Conservation (phyloP, 2,888 invertebrate genomes). For the Nomada ferruginata region DNA sequence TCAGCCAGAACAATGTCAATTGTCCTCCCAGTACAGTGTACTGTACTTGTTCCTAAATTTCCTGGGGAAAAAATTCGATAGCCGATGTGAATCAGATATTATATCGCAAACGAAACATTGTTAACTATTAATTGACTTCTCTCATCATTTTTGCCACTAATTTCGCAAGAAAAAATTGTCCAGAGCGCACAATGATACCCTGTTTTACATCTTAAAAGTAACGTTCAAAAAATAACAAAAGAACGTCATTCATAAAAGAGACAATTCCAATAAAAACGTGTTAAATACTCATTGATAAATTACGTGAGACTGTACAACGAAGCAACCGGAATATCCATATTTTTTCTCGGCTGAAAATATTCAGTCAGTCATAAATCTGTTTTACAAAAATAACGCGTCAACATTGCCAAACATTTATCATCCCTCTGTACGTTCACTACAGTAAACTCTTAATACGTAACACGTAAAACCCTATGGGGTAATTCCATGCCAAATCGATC, state of each 20-base stretch:
- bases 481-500: too few relatives aligned
- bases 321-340: slow-evolving; percentile 20
- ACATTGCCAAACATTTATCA: neutral
- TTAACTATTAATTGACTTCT: slow-evolving; percentile 7
- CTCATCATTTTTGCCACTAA: too few relatives aligned
- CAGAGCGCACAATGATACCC: neutral
- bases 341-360: neutral
- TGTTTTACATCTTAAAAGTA: neutral
- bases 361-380: slow-evolving; percentile 1
- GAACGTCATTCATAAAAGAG: neutral
- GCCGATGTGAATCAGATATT: neutral
- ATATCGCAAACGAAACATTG: neutral
- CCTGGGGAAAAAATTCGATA: neutral
- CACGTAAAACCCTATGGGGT: neutral
- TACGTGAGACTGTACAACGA: slow-evolving; percentile 18
- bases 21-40: neutral
- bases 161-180: neutral
- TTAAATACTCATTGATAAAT: slow-evolving; percentile 14
- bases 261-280: slow-evolving; percentile 3
- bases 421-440: neutral
- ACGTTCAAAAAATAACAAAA: neutral
- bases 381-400: neutral
- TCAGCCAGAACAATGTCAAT: neutral
- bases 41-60: neutral
- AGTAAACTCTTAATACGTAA: neutral